Evolutionary conservation across 1,140 invertebrate species (phyloP).

Genomic region (Ceratina australensis): DNA sequence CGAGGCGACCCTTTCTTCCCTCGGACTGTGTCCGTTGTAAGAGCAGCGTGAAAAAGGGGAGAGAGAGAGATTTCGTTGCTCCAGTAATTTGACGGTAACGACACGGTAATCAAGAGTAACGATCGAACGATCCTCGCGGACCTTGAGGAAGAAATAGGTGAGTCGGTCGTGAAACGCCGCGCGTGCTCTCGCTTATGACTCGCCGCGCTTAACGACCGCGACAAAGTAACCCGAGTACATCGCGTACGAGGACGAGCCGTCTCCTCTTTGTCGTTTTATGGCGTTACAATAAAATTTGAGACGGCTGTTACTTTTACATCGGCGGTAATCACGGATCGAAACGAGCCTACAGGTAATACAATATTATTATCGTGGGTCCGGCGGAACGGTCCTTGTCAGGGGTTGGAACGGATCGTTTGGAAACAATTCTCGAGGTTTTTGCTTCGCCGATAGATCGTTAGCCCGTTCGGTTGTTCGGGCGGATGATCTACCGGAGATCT

Average conservation of each 20-base stretch:
- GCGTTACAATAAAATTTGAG: slow-evolving; percentile 5
- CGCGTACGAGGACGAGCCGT: background rate
- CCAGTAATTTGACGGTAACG: slow-evolving; percentile 58
- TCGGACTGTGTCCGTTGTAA: slow-evolving; percentile 2
- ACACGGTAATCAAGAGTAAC: slow-evolving; percentile 56
- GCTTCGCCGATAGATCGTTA: slow-evolving; percentile 40
- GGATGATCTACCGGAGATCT: slow-evolving; percentile 57
- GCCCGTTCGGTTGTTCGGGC: slow-evolving; percentile 27
- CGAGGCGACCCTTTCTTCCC: slow-evolving; percentile 7
- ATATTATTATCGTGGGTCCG: no score
- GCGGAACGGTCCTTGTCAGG: slow-evolving; percentile 48
- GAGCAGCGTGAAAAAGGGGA: no score
- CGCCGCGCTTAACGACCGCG: background rate
- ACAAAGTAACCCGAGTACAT: background rate
- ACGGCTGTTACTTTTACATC: background rate
- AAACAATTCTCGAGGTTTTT: slow-evolving; percentile 49
- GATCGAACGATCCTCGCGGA: slow-evolving; percentile 33
- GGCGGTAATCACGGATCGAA: background rate
- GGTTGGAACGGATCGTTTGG: background rate
- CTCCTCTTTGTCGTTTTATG: background rate
- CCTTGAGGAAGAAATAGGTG: slow-evolving; percentile 38
- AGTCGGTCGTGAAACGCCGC: slow-evolving; percentile 24
- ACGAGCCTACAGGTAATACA: background rate
- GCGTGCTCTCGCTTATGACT: background rate
- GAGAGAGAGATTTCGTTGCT: slow-evolving; percentile 35